Base-by-base conservation (phyloP, 2,888 invertebrate genomes). In the Hypercompe scribonia region DNA sequence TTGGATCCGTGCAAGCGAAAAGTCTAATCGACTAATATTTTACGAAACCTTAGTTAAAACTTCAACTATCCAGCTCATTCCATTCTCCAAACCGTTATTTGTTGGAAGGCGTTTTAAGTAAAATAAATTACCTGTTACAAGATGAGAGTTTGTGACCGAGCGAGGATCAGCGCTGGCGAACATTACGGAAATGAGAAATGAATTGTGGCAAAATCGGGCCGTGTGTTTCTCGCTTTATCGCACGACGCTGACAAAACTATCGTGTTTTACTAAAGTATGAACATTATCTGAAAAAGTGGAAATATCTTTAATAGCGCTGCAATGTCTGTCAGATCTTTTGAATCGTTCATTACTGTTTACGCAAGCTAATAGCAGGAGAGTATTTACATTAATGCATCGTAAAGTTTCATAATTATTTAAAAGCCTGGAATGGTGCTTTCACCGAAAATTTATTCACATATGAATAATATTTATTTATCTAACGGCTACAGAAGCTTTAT, bases 151-250 rank as follows among this genome's bases (percentile, higher is more conserved):
- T 86, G 90, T 88, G 88, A 88, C 87, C 89, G 84, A 88, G 84
- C 85, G 81, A 77, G 89, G 90, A 90, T 89, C 89, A 88, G 84
- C 74, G 76, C 83, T 78, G 78, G 84, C 78, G 83, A 84, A 84
- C 83, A 80, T 84, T 81, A 82, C 89, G 91, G 91, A 91, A 91
- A 93, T 92, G 90, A 91, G 90, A 91, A 91, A 91, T 90, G 90
- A 91, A 93, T 91, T 91, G 91, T 90, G 88, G 87, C 77, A 82
- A 86, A 81, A 89, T 87, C 85, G 86, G 80, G 81, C 79, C 80
- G 77, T 78, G 81, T 83, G 82, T 81, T 77, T 78, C 73, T 76
- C 75, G 84, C 80, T 77, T 81, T 82, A 81, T 82, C 79, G 79
- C 74, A 70, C 28, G 33, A 70, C 65, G 73, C 65, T 65, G 68